These are phyloP conservation scores for Heteromyza rotundicornis DNA, from an alignment of 2,888 invertebrate species.

Conservation along the genomic window DNA sequence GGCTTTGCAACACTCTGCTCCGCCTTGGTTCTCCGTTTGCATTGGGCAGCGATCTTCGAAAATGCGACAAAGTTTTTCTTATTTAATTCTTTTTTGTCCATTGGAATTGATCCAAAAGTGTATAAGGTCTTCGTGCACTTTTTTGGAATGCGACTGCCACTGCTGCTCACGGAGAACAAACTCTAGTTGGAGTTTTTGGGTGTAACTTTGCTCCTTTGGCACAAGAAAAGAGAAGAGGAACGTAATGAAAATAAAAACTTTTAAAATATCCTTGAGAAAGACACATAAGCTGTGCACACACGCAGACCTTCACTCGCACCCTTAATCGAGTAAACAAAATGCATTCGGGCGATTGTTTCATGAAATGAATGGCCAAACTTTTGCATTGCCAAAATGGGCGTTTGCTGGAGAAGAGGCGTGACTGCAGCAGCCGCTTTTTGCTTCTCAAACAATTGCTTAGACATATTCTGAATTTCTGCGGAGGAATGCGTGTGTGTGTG, in stretches of 20 bases:
- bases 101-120: constrained; percentile 35
- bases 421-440: neutral
- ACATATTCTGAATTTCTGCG: neutral
- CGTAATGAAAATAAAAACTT: constrained; percentile 29
- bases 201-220: too few species aligned
- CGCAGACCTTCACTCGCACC: neutral
- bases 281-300: constrained; percentile 1
- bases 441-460: neutral
- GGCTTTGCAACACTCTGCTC: neutral
- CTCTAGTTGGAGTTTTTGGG: too few species aligned
- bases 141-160: too few species aligned
- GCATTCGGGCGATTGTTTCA: neutral
- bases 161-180: too few species aligned
- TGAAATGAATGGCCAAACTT: neutral
- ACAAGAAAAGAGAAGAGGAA: too few species aligned
- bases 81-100: too few species aligned
- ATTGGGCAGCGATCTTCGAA: neutral
- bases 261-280: constrained; percentile 22
- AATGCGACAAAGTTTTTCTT: constrained; percentile 37
- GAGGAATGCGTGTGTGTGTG: neutral
- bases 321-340: neutral
- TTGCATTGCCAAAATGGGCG: too few species aligned
- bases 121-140: neutral
- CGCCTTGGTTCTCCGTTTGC: neutral
- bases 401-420: neutral